These are phyloP conservation scores for Lingula anatina DNA, from an alignment of 2,888 invertebrate genomes.

Conservation along the genomic window DNA sequence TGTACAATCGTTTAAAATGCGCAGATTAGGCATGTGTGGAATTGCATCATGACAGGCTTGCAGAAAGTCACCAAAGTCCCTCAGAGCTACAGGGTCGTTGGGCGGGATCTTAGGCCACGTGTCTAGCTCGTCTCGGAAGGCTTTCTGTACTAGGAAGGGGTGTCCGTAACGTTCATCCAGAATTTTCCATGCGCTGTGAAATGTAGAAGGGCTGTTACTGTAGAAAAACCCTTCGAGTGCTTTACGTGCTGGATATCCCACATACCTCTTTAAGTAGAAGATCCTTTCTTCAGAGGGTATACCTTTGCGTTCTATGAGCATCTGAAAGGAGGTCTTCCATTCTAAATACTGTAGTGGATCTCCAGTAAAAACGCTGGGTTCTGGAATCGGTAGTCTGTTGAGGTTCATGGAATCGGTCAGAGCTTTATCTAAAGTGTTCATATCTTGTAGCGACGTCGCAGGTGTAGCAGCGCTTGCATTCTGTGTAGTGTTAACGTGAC, in stretches of 20 bases:
- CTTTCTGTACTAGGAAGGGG: not conserved
- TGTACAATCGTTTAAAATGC: conserved; percentile 8
- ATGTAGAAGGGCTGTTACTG: too few species aligned
- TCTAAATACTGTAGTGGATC: conserved; percentile 12
- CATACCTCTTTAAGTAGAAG: conserved; percentile 15
- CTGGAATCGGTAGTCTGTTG: conserved; percentile 12
- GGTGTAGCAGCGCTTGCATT: too few species aligned
- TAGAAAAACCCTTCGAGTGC: conserved; percentile 13
- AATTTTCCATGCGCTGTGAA: too few species aligned
- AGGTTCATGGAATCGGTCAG: too few species aligned
- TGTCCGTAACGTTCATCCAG: not conserved
- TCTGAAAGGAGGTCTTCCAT: conserved; percentile 15
- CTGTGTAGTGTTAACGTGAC: too few species aligned
- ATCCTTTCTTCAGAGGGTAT: conserved; percentile 12
- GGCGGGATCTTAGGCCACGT: not conserved
- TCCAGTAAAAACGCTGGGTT: conserved; percentile 12
- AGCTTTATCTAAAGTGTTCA: too few species aligned
- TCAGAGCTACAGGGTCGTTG: not conserved
- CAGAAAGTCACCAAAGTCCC: not conserved
- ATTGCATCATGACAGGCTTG: conserved; percentile 8
- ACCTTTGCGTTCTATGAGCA: conserved; percentile 7
- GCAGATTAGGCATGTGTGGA: conserved; percentile 3
- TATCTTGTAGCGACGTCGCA: too few species aligned
- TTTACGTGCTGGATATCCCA: conserved; percentile 7
- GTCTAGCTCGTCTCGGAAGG: not conserved